Base-by-base conservation (phyloP, 2,797 vertebrate species). In the Chaunax sp. region DNA sequence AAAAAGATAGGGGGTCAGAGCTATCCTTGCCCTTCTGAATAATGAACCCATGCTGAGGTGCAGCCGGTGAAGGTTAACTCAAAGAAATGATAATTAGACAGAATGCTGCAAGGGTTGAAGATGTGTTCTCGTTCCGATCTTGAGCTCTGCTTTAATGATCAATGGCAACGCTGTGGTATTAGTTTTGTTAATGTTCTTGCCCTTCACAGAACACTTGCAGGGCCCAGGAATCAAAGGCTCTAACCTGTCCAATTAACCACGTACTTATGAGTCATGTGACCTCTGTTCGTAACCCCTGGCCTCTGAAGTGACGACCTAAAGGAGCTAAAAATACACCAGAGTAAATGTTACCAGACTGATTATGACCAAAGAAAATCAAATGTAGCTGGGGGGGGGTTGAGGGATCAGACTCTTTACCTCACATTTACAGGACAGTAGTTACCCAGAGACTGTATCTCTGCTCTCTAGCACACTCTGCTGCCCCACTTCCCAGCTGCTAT, bases 31-130 rank as follows among this genome's bases (percentile, higher is more conserved):
- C 71, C 46, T 90, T 85, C 82, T 52, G 77, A 79, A 54, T 94
- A 95, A 95, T 93, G 87, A 95, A 93, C 64, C 83, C 90, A 80
- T 69, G 56, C 80, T 88, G 91, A 85, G 76, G 15, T 59, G n/a
- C 66, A 77, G 67, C 87, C 76, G 65, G 57, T 64, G 51, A 64
- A 77, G 75, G 75, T 90, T 88, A 90, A 89, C 80, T 82, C 85
- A 7, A 66, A 81, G 69, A 92, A 81, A 91, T 69, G 75, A 82
- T 84, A 91, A 74, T 90, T 83, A 93, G 82, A 53, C 88, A 83
- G 76, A 75, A 68, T 43, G 61, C 51, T 45, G 43, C 28, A 9
- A 54, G 33, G 28, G 56, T 66, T 52, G 28, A 66, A 69, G 61
- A 60, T 22, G 44, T 73, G 53, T 46, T 55, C 68, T 75, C 40